A percentile compares a stretch with the other conserved stretches of the same genome.
Conservation (phyloP, 2,797 vertebrate species). For the Balearica regulorum region DNA sequence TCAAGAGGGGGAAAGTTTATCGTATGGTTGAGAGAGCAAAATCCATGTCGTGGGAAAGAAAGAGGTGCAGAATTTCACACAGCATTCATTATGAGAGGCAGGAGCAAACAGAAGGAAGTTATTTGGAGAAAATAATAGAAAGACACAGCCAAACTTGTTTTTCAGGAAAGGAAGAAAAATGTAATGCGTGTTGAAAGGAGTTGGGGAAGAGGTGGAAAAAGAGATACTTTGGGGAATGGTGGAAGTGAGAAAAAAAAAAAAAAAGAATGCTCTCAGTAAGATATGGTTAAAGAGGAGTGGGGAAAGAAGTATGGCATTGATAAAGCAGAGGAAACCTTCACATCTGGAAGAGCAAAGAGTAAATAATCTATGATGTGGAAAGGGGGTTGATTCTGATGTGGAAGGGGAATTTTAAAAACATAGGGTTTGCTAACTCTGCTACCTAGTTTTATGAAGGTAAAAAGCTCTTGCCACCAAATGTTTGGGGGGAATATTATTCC, state of each 20-base stretch:
- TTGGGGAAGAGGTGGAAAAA: neutral
- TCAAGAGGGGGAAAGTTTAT: neutral
- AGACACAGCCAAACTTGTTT: neutral
- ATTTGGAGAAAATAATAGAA: neutral
- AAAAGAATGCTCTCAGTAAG: neutral
- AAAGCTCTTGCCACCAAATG: neutral
- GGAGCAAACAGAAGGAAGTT: neutral
- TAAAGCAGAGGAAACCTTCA: neutral
- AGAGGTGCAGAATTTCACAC: neutral
- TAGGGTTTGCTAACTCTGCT: neutral
- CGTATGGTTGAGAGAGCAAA: neutral
- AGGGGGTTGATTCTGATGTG: neutral
- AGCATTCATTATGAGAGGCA: neutral
- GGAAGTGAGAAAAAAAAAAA: neutral
- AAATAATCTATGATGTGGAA: neutral
- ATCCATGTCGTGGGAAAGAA: neutral
- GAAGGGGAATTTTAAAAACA: neutral
- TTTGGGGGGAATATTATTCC: neutral
- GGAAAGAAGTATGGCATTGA: neutral
- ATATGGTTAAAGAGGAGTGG: neutral
- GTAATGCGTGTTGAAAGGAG: neutral
- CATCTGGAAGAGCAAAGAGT: neutral
- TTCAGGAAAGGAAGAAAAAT: neutral
- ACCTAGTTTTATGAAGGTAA: neutral
- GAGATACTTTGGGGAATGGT: neutral